Conservation (phyloP, 2,797 vertebrate species). For the Pristis pectinata region DNA sequence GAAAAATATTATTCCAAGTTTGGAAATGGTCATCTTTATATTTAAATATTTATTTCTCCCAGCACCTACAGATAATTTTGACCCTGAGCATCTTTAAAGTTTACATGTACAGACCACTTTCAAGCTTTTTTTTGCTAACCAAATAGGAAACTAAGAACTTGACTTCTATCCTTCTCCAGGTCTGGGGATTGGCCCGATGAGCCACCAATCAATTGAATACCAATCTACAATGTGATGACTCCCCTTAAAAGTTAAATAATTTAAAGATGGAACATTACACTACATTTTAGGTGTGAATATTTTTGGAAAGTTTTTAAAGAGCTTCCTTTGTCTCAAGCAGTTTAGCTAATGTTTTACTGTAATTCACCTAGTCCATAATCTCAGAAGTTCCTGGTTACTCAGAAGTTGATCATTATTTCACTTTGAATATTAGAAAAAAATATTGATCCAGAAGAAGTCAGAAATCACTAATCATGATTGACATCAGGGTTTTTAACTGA, state of each 20-base stretch:
- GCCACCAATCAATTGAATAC: no score
- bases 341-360: neutral
- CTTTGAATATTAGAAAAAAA: neutral
- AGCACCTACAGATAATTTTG: neutral
- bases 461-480: neutral
- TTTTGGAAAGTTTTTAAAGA: neutral
- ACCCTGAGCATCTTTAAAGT: neutral
- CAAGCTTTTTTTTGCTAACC: neutral
- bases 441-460: neutral
- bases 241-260: neutral
- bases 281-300: neutral
- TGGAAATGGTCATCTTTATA: no score
- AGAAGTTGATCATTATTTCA: neutral
- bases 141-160: neutral
- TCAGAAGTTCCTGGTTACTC: neutral
- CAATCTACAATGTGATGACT: neutral
- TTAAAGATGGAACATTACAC: neutral
- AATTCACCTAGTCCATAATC: neutral
- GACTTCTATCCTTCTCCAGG: neutral
- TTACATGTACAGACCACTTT: neutral
- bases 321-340: neutral
- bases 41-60: no score
- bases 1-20: no score
- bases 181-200: neutral
- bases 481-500: neutral